Conservation (phyloP, 1,140 invertebrate genomes). For the Gryllus bimaculatus region DNA sequence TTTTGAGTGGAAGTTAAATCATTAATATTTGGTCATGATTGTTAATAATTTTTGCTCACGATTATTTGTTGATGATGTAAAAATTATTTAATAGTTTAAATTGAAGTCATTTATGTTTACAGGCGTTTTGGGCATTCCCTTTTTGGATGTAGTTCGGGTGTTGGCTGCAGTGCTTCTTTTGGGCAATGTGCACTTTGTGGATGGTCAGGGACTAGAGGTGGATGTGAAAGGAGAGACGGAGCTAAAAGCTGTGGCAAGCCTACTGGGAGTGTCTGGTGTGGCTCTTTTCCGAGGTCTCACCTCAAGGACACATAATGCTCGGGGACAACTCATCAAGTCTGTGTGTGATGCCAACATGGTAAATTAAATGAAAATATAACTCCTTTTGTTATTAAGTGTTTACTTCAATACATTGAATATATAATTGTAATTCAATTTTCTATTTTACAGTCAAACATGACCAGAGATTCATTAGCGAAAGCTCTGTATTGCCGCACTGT, state of each 20-base stretch:
- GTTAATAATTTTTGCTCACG: neutral
- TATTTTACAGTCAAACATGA: conserved; percentile 60
- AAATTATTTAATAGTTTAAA: no score
- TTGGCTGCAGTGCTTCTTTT: conserved; percentile 81
- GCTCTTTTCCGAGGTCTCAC: conserved; percentile 72
- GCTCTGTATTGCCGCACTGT: conserved; percentile 89
- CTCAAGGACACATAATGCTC: conserved; percentile 69
- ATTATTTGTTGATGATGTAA: neutral
- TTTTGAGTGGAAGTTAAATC: neutral
- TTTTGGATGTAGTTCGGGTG: conserved; percentile 84
- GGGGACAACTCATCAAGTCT: conserved; percentile 74
- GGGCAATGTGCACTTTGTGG: conserved; percentile 83
- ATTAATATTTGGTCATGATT: neutral
- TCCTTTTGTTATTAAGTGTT: neutral
- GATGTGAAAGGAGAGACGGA: conserved; percentile 68
- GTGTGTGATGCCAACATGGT: conserved; percentile 73
- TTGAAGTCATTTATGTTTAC: neutral
- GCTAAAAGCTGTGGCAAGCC: conserved; percentile 69
- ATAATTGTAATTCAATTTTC: neutral
- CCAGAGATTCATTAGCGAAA: conserved; percentile 81
- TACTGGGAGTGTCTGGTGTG: conserved; percentile 68
- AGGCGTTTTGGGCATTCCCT: conserved; percentile 83
- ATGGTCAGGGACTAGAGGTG: conserved; percentile 59
- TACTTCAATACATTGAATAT: no score
- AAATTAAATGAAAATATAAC: conserved; percentile 25